A percentile compares a stretch with the other conserved stretches of the same genome.
phyloP scores from a whole-genome alignment of 2,797 vertebrate species.

The Spinibarbus caldwelli region DNA sequence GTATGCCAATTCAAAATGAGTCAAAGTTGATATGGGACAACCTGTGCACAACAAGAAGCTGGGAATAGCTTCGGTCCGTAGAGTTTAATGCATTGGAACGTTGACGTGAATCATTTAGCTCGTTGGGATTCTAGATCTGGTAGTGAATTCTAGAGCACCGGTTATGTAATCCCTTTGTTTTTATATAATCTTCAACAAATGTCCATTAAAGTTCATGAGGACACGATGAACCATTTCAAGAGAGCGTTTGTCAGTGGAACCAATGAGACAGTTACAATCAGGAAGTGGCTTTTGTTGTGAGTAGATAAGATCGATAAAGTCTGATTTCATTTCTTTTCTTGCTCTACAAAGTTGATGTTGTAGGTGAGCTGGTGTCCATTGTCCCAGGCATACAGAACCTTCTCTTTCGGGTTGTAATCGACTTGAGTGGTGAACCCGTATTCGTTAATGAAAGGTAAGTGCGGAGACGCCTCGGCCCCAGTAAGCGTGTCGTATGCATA shows the following conservation, averaged over 20 bases:
- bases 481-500: slow-evolving; percentile 97
- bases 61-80: no score
- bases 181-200: not conserved
- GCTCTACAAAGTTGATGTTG: slow-evolving; percentile 85
- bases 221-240: not conserved
- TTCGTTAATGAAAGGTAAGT: slow-evolving; percentile 89
- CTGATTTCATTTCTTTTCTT: slow-evolving; percentile 55
- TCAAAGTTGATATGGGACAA: not conserved
- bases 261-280: not conserved
- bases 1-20: not conserved
- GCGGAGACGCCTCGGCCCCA: slow-evolving; percentile 84
- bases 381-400: slow-evolving; percentile 94
- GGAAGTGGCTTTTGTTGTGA: slow-evolving; percentile 5
- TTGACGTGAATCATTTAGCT: not conserved
- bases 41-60: not conserved
- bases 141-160: not conserved
- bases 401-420: slow-evolving; percentile 97
- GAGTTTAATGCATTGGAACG: not conserved
- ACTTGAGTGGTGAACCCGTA: slow-evolving; percentile 92
- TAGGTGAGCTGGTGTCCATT: slow-evolving; percentile 95
- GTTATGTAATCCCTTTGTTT: slow-evolving; percentile 7
- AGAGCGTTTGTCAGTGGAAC: not conserved
- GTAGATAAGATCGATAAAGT: not conserved
- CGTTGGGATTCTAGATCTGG: not conserved
- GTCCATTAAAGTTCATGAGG: not conserved